phyloP scores from a whole-genome alignment of 2,113 vertebrate genomes.

The Crotophaga sulcirostris region DNA sequence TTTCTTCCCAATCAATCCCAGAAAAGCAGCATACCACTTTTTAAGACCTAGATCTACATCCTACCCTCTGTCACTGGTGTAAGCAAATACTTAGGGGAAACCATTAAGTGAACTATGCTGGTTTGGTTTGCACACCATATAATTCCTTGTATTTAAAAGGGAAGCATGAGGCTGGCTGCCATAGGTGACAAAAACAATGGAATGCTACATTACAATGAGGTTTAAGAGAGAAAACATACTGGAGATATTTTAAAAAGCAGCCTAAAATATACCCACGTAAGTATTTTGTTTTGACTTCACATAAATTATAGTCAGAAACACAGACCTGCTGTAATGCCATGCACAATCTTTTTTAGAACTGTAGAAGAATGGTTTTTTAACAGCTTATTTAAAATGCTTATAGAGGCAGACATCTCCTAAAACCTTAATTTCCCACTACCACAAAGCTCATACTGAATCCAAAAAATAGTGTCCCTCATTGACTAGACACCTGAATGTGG shows the following conservation, averaged over 20 bases:
- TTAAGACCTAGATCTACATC: background rate
- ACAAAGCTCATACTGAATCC: background rate
- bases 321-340: background rate
- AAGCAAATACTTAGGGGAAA: background rate
- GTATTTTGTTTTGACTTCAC: background rate
- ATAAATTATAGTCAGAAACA: background rate
- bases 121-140: background rate
- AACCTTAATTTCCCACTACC: background rate
- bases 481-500: background rate
- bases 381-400: background rate
- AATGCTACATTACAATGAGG: background rate
- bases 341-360: background rate
- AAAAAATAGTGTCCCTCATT: background rate
- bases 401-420: background rate
- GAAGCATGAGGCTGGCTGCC: background rate
- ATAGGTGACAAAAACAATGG: background rate
- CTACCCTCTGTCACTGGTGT: background rate
- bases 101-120: background rate
- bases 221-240: background rate
- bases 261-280: background rate
- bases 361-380: background rate
- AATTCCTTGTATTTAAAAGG: background rate
- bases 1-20: background rate
- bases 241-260: background rate
- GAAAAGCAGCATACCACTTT: background rate